Conservation (phyloP, 2,888 invertebrate species). For the Drosophila koepferae region DNA sequence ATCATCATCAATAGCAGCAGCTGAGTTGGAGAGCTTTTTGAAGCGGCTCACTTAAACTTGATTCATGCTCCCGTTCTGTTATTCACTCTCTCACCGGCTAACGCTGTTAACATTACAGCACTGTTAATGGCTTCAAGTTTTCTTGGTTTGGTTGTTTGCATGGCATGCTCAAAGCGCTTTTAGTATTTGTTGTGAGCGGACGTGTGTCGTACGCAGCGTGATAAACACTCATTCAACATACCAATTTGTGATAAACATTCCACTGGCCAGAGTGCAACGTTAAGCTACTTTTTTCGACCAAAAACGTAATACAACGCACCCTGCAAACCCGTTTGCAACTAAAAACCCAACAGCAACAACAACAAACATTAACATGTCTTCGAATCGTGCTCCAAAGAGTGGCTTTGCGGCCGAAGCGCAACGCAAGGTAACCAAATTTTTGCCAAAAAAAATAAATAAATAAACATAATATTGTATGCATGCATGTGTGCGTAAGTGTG, state of each 20-base stretch:
- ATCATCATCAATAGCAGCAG: slow-evolving; percentile 35
- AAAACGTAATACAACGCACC: slow-evolving; percentile 51
- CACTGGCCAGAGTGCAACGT: slow-evolving; percentile 70
- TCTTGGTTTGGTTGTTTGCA: slow-evolving; percentile 41
- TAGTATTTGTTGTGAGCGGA: slow-evolving; percentile 65
- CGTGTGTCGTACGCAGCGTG: slow-evolving; percentile 45
- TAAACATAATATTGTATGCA: slow-evolving; percentile 37
- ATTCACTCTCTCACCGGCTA: slow-evolving; percentile 11
- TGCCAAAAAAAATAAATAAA: slow-evolving; percentile 51
- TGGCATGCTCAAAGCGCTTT: slow-evolving; percentile 46
- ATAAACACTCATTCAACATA: neutral
- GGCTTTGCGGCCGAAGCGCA: slow-evolving; percentile 98
- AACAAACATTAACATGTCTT: slow-evolving; percentile 82
- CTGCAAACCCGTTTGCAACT: slow-evolving; percentile 81
- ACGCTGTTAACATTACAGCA: slow-evolving; percentile 20
- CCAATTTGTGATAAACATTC: slow-evolving; percentile 77
- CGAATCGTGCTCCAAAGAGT: slow-evolving; percentile 85
- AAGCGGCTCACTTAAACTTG: slow-evolving; percentile 15
- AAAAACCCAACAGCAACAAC: slow-evolving; percentile 51
- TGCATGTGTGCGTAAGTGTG: slow-evolving; percentile 13
- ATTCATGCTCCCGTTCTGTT: slow-evolving; percentile 30
- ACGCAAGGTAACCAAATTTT: slow-evolving; percentile 91
- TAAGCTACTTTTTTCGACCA: slow-evolving; percentile 48
- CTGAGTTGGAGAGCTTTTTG: slow-evolving; percentile 43
- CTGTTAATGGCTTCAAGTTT: slow-evolving; percentile 35